Conservation (phyloP, 2,113 vertebrate genomes). For the Plotosus lineatus region DNA sequence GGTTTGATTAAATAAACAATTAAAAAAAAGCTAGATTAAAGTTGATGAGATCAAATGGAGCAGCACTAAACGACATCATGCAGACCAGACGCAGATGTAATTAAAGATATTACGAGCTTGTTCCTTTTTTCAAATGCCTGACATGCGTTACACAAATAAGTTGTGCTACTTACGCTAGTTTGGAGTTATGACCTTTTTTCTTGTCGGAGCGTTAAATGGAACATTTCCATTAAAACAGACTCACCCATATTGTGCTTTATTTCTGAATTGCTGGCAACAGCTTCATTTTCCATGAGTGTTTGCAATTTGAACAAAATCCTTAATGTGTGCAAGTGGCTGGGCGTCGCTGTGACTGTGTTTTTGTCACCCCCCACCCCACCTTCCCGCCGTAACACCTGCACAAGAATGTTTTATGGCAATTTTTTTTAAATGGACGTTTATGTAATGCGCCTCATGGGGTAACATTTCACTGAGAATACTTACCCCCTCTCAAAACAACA, state of each 20-base stretch:
- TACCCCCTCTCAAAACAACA: too few relatives aligned
- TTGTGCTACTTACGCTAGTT: slow-evolving; percentile 23
- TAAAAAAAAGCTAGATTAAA: slow-evolving; percentile 34
- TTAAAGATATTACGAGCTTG: slow-evolving; percentile 41
- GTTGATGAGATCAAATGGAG: slow-evolving; percentile 32
- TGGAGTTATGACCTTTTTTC: slow-evolving; percentile 11
- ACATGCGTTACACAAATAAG: slow-evolving; percentile 40
- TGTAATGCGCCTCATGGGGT: background rate
- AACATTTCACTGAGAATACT: too few relatives aligned
- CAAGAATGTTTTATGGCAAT: background rate
- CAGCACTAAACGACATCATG: slow-evolving; percentile 34
- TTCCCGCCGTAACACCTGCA: background rate
- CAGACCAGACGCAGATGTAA: slow-evolving; percentile 43
- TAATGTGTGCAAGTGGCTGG: background rate
- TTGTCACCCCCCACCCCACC: background rate
- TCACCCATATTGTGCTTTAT: slow-evolving; percentile 1
- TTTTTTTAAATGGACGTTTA: background rate
- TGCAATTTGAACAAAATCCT: slow-evolving; percentile 4
- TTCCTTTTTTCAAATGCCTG: slow-evolving; percentile 15
- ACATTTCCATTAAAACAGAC: slow-evolving; percentile 32
- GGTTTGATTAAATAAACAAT: too few relatives aligned
- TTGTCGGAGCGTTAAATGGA: slow-evolving; percentile 20
- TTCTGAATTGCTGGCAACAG: slow-evolving; percentile 33
- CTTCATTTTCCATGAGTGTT: slow-evolving; percentile 17
- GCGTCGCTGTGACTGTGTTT: background rate